Evolutionary conservation across 2,797 vertebrate species (phyloP), one percentile per base, ranked within the genome.

Genomic region (Ctenopoma kingsleyae): DNA sequence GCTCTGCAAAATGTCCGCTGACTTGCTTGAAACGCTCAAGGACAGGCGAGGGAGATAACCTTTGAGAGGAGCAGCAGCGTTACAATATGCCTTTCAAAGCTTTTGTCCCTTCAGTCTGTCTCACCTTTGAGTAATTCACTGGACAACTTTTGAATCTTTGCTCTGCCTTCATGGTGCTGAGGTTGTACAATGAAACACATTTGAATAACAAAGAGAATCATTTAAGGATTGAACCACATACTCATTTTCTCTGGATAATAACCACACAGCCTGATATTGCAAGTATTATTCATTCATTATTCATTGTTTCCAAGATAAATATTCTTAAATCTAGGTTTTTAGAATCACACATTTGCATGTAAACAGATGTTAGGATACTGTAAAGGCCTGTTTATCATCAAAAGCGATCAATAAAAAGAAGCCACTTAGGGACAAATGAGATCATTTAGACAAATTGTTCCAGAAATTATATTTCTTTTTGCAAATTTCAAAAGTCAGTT

Each of bases 131-230:
- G 76, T 71, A 76, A 87, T 89, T 86, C 86, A 64, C 69, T 12
- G 47, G 78, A 87, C 83, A 87, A 87, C 78, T 89, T 89, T 68
- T 80, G 85, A 86, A 74, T 84, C 84, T 74, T 77, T 67, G 76
- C 84, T 71, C 80, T 65, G 68, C 53, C 73, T 87, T 87, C 77
- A 67, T 22, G 78, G 70, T 65, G 87, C 87, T 70, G 80, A 86
- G 82, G 71, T 64, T 72, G 83, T 80, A 89, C 85, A 91, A 91
- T 78, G 71, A 71, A 25, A 46, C 7, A 10, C 10, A 92, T 93
- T 86, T 93, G 78, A 93, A 93, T 93, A 81, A 92, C 82, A 93
- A 91, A 92, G 78, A 70, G 76, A 85, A 73, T 74, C 19, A 44
- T 89, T 92, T 86, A 88, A 83, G 67, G 72, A 80, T 57, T 71